These are phyloP conservation scores for Zygothrica quintamaculata DNA, from an alignment of 2,888 invertebrate species.

Conservation along the genomic window DNA sequence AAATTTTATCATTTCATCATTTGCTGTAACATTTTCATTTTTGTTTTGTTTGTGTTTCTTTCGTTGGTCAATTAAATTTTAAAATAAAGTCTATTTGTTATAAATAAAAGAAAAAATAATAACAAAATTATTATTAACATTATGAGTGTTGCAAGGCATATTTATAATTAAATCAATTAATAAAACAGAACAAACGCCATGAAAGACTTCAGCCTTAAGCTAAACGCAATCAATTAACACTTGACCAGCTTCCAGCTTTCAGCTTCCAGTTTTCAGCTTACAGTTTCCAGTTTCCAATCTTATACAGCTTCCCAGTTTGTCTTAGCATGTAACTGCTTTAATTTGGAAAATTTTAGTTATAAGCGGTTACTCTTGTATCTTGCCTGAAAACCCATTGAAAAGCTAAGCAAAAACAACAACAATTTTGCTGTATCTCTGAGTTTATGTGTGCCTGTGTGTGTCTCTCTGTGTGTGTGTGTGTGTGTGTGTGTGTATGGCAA, in stretches of 20 bases:
- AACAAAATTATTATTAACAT: constrained; percentile 9
- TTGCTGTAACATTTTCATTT: constrained; percentile 26
- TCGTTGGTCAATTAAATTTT: not conserved
- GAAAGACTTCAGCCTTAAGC: constrained; percentile 12
- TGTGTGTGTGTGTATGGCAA: too few species aligned
- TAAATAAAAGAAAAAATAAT: constrained; percentile 4
- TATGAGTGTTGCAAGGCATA: constrained; percentile 10
- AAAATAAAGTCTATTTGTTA: too few species aligned
- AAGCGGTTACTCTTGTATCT: constrained; percentile 29
- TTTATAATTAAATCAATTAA: constrained; percentile 48
- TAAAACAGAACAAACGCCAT: constrained; percentile 10
- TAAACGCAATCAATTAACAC: constrained; percentile 55
- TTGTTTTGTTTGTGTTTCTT: constrained; percentile 10
- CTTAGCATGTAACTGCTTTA: constrained; percentile 25
- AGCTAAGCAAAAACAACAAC: constrained; percentile 31
- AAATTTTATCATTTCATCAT: constrained; percentile 53
- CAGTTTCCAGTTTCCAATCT: not conserved
- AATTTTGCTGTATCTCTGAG: too few species aligned
- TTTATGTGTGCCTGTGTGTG: too few species aligned
- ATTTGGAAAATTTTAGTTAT: constrained; percentile 54
- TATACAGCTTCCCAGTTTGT: not conserved
- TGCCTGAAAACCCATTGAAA: constrained; percentile 36
- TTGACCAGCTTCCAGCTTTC: constrained; percentile 37
- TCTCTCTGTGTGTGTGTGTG: too few species aligned
- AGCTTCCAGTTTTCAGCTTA: not conserved